Evolutionary conservation across 2,888 invertebrate genomes (phyloP).

Genomic region (Emmelina monodactyla): DNA sequence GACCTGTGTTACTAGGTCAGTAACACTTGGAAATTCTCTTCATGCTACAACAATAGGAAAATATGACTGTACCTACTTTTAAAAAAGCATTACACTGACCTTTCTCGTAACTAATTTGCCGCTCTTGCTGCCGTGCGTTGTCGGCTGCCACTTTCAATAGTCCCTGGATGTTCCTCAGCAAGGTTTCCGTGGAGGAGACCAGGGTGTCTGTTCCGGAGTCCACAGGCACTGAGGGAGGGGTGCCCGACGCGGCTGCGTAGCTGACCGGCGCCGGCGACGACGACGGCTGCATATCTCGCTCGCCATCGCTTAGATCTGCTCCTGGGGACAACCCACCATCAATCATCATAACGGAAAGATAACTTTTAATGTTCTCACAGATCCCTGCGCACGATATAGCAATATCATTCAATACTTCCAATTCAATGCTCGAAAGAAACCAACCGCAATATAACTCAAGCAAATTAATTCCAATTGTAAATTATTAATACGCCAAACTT

Average conservation of each 20-base stretch:
- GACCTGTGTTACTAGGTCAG: background rate
- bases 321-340: conserved; percentile 23
- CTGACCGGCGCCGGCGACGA: conserved; percentile 76
- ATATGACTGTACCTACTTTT: too few species aligned
- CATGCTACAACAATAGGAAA: background rate
- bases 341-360: conserved; percentile 9
- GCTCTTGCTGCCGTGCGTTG: conserved; percentile 94
- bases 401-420: too few species aligned
- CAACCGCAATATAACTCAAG: too few species aligned
- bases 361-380: too few species aligned
- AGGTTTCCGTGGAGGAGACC: conserved; percentile 89
- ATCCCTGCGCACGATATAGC: too few species aligned
- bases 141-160: conserved; percentile 97
- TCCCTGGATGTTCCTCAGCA: conserved; percentile 94
- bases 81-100: too few species aligned
- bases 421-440: too few species aligned
- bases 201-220: conserved; percentile 59
- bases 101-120: conserved; percentile 96
- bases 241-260: conserved; percentile 78
- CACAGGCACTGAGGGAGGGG: conserved; percentile 50
- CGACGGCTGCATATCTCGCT: conserved; percentile 71
- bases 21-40: too few species aligned
- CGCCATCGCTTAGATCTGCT: conserved; percentile 79
- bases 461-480: too few species aligned
- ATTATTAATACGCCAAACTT: too few species aligned